phyloP scores from a whole-genome alignment of 2,797 vertebrate species.

The Molossus alvarezi region DNA sequence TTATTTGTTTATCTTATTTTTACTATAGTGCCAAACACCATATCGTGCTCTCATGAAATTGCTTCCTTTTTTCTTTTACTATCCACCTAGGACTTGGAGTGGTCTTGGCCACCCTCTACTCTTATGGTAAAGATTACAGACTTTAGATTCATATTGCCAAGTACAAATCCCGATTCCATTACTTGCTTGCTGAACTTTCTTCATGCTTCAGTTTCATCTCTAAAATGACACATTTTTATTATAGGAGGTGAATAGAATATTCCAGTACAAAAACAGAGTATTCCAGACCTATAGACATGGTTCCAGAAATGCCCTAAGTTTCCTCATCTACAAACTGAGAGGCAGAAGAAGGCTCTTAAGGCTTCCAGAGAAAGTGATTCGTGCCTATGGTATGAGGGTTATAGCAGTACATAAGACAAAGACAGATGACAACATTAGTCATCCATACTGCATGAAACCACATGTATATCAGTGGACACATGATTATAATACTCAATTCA shows the following conservation, averaged over 20 bases:
- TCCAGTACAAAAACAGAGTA: slow-evolving; percentile 21
- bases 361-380: background rate
- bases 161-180: background rate
- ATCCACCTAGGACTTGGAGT: background rate
- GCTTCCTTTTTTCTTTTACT: background rate
- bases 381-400: background rate
- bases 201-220: background rate
- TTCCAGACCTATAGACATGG: background rate
- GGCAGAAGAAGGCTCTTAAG: background rate
- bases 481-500: slow-evolving; percentile 21
- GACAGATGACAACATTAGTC: background rate
- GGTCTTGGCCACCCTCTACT: background rate
- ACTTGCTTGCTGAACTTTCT: background rate
- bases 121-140: background rate
- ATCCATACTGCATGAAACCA: background rate
- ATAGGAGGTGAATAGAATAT: slow-evolving; percentile 16
- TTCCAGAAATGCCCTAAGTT: background rate
- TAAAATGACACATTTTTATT: slow-evolving; percentile 47
- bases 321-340: slow-evolving; percentile 43
- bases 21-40: slow-evolving; percentile 17
- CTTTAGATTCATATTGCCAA: background rate
- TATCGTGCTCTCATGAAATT: background rate
- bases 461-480: background rate
- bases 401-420: background rate
- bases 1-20: slow-evolving; percentile 42